Evolutionary conservation across 2,888 invertebrate genomes (phyloP), one percentile per base, ranked within the genome.

Genomic region (Pollenia angustigena): DNA sequence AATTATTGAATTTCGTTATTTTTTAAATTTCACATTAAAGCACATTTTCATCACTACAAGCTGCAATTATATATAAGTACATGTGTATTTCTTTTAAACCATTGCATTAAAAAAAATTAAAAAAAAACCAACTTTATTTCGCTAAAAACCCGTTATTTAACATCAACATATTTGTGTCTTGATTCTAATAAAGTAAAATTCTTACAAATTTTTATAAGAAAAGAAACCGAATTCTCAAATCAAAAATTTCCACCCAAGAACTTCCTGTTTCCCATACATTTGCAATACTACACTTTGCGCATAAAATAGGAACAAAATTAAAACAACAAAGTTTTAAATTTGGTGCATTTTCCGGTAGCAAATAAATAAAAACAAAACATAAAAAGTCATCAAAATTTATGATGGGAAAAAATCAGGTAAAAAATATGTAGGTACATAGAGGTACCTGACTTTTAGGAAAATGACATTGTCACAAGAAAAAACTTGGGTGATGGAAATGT

Each of bases 241-340:
- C 1, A 10, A 68, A 66, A 81, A 69, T 71, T 71, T 76, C 46
- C 46, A 81, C 81, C 78, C 42, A 76, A 4, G 42, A 60, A 78
- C 72, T 87, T 87, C 87, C 84, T 87, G 87, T 72, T 87, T 84
- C 81, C 68, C 87, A 87, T 76, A 87, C 81, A 48, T 71, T 74
- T 68, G 48, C 68, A 68, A 14, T 12, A 23, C 14, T 18, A 56
- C 40, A 60, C 12, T 32, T 46, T 40, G 14, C 79, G 71, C 12
- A 50, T 62, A 71, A 58, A 32, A 10, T n/a, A 8, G n/a, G 48
- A 74, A 32, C 16, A 50, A 69, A 40, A 64, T 23, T 23, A 76
- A 54, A 69, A 62, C 12, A 18, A 62, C 50, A 68, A 75, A 68
- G 78, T 81, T 80, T 75, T 2, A 48, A 71, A 80, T 83, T 83